These are phyloP conservation scores for Clunio marinus DNA, from an alignment of 2,888 invertebrate species.

Conservation along the genomic window DNA sequence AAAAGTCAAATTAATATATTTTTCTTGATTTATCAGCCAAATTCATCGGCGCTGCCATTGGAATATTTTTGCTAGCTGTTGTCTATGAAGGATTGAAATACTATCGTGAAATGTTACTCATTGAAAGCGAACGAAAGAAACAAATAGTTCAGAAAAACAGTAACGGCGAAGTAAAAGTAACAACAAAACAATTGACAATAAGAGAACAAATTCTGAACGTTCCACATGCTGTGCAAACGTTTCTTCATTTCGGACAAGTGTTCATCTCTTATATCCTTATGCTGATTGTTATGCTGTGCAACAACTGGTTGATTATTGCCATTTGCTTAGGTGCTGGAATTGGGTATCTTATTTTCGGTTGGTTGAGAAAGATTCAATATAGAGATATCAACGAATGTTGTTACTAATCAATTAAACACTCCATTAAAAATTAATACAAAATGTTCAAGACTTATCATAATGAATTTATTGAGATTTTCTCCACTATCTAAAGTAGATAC, in stretches of 20 bases:
- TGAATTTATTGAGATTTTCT: not conserved
- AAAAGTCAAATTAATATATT: not conserved
- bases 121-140: not conserved
- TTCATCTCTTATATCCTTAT: slow-evolving; percentile 48
- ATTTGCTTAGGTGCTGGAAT: slow-evolving; percentile 47
- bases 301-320: slow-evolving; percentile 50
- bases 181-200: not conserved
- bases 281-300: slow-evolving; percentile 50
- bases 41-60: slow-evolving; percentile 81
- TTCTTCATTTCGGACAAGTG: slow-evolving; percentile 47
- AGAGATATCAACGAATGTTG: slow-evolving; percentile 47
- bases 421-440: not conserved
- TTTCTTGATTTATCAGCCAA: slow-evolving; percentile 44
- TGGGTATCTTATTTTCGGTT: slow-evolving; percentile 50
- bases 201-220: slow-evolving; percentile 43
- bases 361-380: slow-evolving; percentile 45
- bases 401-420: slow-evolving; percentile 42
- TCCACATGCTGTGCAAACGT: slow-evolving; percentile 46
- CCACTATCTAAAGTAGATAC: not conserved
- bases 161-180: slow-evolving; percentile 40
- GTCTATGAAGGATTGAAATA: slow-evolving; percentile 96
- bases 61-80: slow-evolving; percentile 82
- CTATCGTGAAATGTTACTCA: slow-evolving; percentile 55
- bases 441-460: slow-evolving; percentile 6
- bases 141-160: not conserved